A percentile compares a stretch with the other conserved stretches of the same genome.
These are phyloP conservation scores for Alcis repandata DNA, from an alignment of 2,888 invertebrate genomes.

Conservation along the genomic window DNA sequence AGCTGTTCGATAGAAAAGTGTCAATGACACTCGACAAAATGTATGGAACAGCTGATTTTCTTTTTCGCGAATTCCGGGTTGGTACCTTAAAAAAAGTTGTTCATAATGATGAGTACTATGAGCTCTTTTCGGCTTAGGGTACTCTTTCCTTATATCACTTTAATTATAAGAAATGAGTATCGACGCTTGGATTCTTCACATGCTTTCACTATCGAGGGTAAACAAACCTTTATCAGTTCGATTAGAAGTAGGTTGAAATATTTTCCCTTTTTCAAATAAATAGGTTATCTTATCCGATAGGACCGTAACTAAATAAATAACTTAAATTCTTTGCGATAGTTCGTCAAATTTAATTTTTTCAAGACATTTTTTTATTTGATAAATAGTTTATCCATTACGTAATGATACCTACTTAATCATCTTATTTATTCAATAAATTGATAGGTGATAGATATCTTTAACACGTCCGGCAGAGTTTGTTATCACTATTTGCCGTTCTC, in stretches of 20 bases:
- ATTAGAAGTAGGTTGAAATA: conserved; percentile 26
- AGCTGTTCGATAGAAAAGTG: too few species aligned
- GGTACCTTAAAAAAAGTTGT: too few species aligned
- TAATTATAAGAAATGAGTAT: neutral
- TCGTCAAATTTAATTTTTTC: neutral
- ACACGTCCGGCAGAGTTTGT: conserved; percentile 1
- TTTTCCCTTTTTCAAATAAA: conserved; percentile 24
- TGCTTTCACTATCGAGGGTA: conserved; percentile 35
- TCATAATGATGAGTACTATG: too few species aligned
- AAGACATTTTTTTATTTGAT: neutral
- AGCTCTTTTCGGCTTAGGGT: too few species aligned
- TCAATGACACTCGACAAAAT: too few species aligned
- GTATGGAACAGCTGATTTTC: too few species aligned
- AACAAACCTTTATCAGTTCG: conserved; percentile 27
- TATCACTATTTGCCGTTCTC: conserved; percentile 1
- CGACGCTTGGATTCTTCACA: neutral
- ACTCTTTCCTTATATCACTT: too few species aligned
- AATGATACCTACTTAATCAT: too few species aligned
- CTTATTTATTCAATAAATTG: too few species aligned
- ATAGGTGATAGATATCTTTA: too few species aligned
- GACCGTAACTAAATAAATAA: conserved; percentile 13
- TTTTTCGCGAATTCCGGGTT: too few species aligned
- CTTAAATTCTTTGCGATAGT: neutral
- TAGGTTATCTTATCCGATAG: conserved; percentile 33
- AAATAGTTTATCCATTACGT: too few species aligned